phyloP scores from a whole-genome alignment of 2,888 invertebrate genomes.

The Bombylius major region DNA sequence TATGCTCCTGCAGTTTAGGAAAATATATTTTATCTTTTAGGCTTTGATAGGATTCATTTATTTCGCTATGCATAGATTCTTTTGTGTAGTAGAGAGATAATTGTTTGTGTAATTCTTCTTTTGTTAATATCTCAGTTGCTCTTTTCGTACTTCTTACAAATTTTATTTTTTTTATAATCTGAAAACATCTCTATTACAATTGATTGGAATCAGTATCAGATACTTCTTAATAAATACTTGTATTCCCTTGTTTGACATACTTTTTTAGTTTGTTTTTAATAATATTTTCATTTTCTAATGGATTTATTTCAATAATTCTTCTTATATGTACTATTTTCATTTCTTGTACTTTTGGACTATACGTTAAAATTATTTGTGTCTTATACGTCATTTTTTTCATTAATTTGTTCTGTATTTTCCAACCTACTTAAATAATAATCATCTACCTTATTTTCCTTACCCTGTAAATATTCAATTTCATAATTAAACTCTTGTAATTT shows the following conservation, averaged over 20 bases:
- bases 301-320: slow-evolving; percentile 11
- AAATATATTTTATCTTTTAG: slow-evolving; percentile 2
- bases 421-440: too few relatives aligned
- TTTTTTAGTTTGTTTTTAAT: slow-evolving; percentile 6
- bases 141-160: slow-evolving; percentile 7
- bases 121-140: not conserved
- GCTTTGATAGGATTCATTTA: slow-evolving; percentile 4
- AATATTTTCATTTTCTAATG: slow-evolving; percentile 3
- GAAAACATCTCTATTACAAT: slow-evolving; percentile 10
- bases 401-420: too few relatives aligned
- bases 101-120: not conserved
- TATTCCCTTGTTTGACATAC: slow-evolving; percentile 5
- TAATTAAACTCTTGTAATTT: too few relatives aligned
- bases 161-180: slow-evolving; percentile 2
- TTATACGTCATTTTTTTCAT: not conserved
- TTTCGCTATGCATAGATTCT: slow-evolving; percentile 6
- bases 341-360: slow-evolving; percentile 2
- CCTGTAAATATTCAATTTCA: not conserved
- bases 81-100: not conserved
- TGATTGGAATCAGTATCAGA: slow-evolving; percentile 10
- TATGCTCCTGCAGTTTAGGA: not conserved
- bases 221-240: slow-evolving; percentile 12
- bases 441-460: too few relatives aligned
- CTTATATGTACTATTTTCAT: slow-evolving; percentile 3
- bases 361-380: slow-evolving; percentile 9